Percentiles rank a stretch among this genome's conserved stretches.
Conservation (phyloP, 2,888 invertebrate species). For the Theretra japonica region DNA sequence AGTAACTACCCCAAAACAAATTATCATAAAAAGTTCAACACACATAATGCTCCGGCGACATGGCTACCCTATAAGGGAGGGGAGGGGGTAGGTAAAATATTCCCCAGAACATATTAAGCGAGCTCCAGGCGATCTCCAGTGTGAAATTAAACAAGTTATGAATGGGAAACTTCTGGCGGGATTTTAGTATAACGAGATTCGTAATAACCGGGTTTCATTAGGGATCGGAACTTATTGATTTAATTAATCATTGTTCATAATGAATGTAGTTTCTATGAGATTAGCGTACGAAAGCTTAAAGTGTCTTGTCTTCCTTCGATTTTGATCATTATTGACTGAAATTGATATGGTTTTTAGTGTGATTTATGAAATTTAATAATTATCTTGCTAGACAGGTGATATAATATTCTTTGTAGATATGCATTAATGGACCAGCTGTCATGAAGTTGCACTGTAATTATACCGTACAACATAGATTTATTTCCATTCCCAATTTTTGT, state of each 20-base stretch:
- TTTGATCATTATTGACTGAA: no score
- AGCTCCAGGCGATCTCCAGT: conserved; percentile 54
- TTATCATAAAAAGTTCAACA: not conserved
- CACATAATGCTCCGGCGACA: not conserved
- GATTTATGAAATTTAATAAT: no score
- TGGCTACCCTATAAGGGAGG: conserved; percentile 37
- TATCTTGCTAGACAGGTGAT: no score
- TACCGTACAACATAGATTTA: no score
- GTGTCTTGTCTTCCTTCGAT: no score
- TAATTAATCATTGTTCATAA: conserved; percentile 16
- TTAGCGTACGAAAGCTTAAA: not conserved
- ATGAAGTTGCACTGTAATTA: no score
- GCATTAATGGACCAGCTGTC: no score
- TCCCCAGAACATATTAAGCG: conserved; percentile 60
- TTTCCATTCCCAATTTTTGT: no score
- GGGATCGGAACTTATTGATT: conserved; percentile 1
- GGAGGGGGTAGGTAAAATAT: conserved; percentile 54
- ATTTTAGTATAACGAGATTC: conserved; percentile 53
- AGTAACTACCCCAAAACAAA: not conserved
- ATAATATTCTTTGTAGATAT: no score
- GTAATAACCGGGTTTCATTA: conserved; percentile 27
- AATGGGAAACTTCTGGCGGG: conserved; percentile 58
- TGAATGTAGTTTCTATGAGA: not conserved
- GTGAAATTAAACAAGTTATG: conserved; percentile 71
- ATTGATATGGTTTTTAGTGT: no score